Evolutionary conservation across 2,797 vertebrate genomes (phyloP), one percentile per base, ranked within the genome.

Genomic region (Dallia pectoralis): DNA sequence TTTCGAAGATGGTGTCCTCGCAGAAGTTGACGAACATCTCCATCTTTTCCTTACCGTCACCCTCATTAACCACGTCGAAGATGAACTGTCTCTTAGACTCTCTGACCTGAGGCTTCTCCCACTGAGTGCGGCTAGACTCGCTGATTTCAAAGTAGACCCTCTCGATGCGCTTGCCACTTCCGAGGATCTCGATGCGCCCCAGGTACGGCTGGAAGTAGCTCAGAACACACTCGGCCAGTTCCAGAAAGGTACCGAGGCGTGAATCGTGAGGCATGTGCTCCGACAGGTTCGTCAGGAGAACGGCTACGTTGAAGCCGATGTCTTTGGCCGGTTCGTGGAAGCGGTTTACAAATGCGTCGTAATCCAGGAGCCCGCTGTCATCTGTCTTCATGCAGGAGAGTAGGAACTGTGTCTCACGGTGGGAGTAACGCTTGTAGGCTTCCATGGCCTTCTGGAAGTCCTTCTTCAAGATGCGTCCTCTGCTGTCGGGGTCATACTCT

Each of bases 1-100:
- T 99, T 90, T 99, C 97, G 75, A 99, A 99, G 76, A 99, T 98
- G 71, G 97, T 99, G 84, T 99, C 97, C 80, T 99, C 96, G 16
- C 97, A 99, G 87, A 99, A 98, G 84, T 96, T 98, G 44, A 98
- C 95, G 47, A 98, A 99, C 77, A 97, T 95, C 73, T 99, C 97
- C 96, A 97, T 99, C 91, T 98, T 99, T 88, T 98, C 97, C 65
- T 98, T 98, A 67, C 97, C 97, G 0, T 96, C 95, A 0, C 96
- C 95, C 83, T 96, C 91, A 0, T 98, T 99, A 76, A 99, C 95
- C 40, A 99, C 96, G 48, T 97, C 96, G n/a, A 99, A 99, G 81
- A 98, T 96, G 86, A 99, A 99, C 81, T 99, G 97, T 8, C 96
- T 90, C 77, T 99, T 99, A 71, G 97, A 98, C 85, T 99, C 96